These are phyloP conservation scores for Marcusenius ussheri DNA, from an alignment of 2,113 vertebrate species.

Conservation along the genomic window DNA sequence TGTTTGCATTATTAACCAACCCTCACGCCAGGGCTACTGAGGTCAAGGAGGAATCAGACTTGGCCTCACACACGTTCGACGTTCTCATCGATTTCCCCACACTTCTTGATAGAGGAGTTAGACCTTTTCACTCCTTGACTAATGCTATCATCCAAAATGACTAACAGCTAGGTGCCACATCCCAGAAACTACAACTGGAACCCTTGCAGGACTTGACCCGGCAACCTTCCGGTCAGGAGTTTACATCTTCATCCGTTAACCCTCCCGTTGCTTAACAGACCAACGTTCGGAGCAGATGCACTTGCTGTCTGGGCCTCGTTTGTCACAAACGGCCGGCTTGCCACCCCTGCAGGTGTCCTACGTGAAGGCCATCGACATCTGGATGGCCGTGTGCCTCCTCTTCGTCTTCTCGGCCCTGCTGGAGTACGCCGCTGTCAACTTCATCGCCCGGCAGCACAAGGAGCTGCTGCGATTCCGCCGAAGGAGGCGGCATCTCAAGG, in stretches of 20 bases:
- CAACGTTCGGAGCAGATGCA: neutral
- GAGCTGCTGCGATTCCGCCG: slow-evolving; percentile 94
- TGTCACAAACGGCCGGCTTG: neutral
- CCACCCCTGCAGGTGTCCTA: slow-evolving; percentile 78
- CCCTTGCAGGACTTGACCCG: neutral
- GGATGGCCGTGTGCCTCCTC: slow-evolving; percentile 97
- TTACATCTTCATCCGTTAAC: neutral
- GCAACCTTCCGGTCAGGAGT: neutral
- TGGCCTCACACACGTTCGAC: too few species aligned
- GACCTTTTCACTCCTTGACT: neutral
- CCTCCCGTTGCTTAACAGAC: neutral
- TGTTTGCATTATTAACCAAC: neutral
- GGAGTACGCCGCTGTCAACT: slow-evolving; percentile 95
- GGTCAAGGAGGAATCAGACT: neutral
- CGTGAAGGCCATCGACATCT: slow-evolving; percentile 97
- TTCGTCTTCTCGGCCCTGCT: slow-evolving; percentile 96
- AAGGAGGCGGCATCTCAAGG: slow-evolving; percentile 93
- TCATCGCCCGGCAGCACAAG: slow-evolving; percentile 97
- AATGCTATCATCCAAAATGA: neutral
- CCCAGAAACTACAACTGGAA: neutral
- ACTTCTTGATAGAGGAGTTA: neutral
- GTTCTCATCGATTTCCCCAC: neutral
- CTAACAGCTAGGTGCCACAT: neutral
- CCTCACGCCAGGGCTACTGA: neutral
- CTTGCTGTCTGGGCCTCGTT: neutral